Evolutionary conservation across 2,888 invertebrate genomes (phyloP), one percentile per base, ranked within the genome.

Genomic region (Liopterus haemorrhoidalis): DNA sequence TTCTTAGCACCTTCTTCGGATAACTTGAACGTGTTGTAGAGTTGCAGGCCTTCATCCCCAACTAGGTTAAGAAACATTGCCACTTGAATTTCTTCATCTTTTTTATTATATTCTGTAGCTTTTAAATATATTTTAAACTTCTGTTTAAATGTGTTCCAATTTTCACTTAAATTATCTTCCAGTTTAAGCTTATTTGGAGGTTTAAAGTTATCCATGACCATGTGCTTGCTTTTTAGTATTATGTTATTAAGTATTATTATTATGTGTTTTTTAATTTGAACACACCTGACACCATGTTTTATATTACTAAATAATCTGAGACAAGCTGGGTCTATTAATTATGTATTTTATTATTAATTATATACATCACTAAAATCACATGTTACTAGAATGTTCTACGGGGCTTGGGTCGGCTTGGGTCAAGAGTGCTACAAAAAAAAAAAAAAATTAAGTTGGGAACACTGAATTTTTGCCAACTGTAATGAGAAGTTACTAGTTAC

Each of bases 121-220:
- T 11, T 28, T 6, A 28, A 14, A n/a, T 11, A 28, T 28, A 28
- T 28, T 11, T 28, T 14, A 28, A 28, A 14, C 12, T 6, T 28
- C 12, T 28, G 28, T 28, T 28, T 28, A n/a, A 28, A 28, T 28
- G n/a, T 28, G 11, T 28, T 28, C 28, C 28, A 28, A 28, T 28
- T 28, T 5, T 11, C 28, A 11, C 11, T 11, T 11, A 28, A 14
- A 28, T 28, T 28, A 5, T 14, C 28, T 11, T 14, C 12, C 11
- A 28, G n/a, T n/a, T 28, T 14, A n/a, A 28, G 28, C 12, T n/a
- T 28, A 28, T 28, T n/a, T 28, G 28, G 28, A 5, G 28, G 28
- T 11, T 28, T 28, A 28, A n/a, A 28, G 28, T 14, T 11, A n/a
- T 28, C 11, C 28, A 28, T 28, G n/a, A n/a, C n/a, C n/a, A 11